Evolutionary conservation across 2,888 invertebrate genomes (phyloP).

Genomic region (Dioctria rufipes): DNA sequence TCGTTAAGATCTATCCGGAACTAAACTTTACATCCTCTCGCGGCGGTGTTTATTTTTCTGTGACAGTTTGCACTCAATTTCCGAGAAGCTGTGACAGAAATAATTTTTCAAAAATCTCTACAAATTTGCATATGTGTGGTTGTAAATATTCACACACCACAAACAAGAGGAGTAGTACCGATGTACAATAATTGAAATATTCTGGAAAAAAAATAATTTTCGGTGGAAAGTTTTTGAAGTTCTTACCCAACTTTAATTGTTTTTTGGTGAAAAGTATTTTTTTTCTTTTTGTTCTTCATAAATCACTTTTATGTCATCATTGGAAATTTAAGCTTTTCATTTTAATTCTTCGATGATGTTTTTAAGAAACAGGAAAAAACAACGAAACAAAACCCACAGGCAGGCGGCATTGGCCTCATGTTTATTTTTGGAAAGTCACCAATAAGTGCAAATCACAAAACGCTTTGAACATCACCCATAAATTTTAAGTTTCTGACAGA

Average conservation of each 20-base stretch:
- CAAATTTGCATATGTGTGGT: neutral
- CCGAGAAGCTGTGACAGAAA: constrained; percentile 31
- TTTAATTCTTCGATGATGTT: neutral
- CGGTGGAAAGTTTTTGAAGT: too few species aligned
- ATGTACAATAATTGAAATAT: too few species aligned
- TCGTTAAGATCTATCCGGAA: too few species aligned
- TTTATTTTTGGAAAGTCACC: constrained; percentile 22
- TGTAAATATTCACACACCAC: too few species aligned
- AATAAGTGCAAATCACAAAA: neutral
- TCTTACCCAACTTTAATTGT: too few species aligned
- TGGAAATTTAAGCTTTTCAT: neutral
- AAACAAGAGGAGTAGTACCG: too few species aligned
- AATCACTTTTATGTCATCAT: too few species aligned
- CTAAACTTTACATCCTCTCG: neutral
- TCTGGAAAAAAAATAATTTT: too few species aligned
- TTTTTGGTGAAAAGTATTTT: neutral
- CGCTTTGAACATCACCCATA: neutral
- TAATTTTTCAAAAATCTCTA: constrained; percentile 18
- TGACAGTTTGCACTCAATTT: constrained; percentile 17
- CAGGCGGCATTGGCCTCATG: neutral
- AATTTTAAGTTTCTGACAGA: neutral
- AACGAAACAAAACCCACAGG: neutral
- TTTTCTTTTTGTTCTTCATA: neutral
- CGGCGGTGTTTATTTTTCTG: constrained; percentile 21
- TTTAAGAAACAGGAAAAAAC: neutral